Conservation (phyloP, 2,888 invertebrate genomes). For the Galerucella calmariensis region DNA sequence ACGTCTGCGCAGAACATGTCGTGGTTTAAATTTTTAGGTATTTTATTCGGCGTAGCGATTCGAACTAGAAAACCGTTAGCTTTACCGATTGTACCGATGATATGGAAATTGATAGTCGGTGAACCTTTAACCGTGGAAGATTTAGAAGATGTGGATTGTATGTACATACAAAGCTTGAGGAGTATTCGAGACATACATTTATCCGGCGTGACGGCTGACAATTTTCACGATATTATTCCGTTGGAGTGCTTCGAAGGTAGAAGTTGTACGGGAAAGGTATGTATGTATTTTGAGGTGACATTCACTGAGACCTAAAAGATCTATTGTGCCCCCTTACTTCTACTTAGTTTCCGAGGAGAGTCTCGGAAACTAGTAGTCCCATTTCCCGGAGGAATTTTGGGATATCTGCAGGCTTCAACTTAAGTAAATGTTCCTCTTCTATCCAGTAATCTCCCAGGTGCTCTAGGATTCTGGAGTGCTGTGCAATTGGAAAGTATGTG, state of each 20-base stretch:
- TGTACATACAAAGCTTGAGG: constrained; percentile 70
- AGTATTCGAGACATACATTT: constrained; percentile 72
- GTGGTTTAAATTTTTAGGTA: constrained; percentile 73
- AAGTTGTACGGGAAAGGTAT: constrained; percentile 69
- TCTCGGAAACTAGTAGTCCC: no score
- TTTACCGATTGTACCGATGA: constrained; percentile 71
- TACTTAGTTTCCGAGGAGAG: no score
- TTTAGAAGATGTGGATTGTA: constrained; percentile 71
- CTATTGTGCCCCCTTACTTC: no score
- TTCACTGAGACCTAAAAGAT: no score
- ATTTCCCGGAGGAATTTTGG: no score
- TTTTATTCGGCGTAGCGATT: constrained; percentile 73
- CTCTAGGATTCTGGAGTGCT: no score
- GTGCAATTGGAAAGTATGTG: no score
- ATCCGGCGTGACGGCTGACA: constrained; percentile 70
- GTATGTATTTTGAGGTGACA: no score
- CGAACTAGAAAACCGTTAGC: constrained; percentile 75
- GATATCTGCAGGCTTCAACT: no score
- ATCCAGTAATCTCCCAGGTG: no score
- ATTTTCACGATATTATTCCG: constrained; percentile 73
- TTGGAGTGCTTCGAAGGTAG: constrained; percentile 73
- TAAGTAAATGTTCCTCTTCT: no score
- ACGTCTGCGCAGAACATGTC: constrained; percentile 67
- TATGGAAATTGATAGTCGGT: constrained; percentile 73
- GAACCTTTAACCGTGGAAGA: constrained; percentile 71